Evolutionary conservation across 2,113 vertebrate species (phyloP).

Genomic region (Laticauda colubrina): DNA sequence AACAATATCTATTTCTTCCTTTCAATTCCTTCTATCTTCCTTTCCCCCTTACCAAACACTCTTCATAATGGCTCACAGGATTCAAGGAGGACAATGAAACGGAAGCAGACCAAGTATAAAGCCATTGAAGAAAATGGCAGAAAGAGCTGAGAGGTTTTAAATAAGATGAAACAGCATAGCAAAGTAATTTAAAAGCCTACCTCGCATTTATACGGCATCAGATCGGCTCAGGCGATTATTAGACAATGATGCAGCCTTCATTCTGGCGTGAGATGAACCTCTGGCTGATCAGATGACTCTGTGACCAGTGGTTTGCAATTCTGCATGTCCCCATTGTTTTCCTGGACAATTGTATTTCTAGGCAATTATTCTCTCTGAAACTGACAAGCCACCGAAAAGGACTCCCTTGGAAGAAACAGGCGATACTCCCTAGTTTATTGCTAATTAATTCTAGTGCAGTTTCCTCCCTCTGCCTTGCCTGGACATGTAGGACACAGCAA

Average conservation of each 20-base stretch:
- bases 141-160: neutral
- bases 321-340: neutral
- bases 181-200: neutral
- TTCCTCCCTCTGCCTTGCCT: neutral
- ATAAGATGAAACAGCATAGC: neutral
- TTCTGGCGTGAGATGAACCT: neutral
- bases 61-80: neutral
- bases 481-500: neutral
- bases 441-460: neutral
- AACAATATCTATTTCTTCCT: neutral
- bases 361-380: neutral
- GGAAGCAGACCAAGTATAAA: neutral
- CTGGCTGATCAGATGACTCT: neutral
- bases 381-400: neutral
- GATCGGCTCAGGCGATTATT: neutral
- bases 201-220: neutral
- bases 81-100: neutral
- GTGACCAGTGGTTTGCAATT: neutral
- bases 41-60: neutral
- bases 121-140: neutral
- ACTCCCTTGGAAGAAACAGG: neutral
- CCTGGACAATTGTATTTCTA: neutral
- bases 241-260: neutral
- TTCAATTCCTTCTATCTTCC: neutral
- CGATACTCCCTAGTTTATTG: neutral